Evolutionary conservation across 2,797 vertebrate genomes (phyloP).

Genomic region (Argya squamiceps): DNA sequence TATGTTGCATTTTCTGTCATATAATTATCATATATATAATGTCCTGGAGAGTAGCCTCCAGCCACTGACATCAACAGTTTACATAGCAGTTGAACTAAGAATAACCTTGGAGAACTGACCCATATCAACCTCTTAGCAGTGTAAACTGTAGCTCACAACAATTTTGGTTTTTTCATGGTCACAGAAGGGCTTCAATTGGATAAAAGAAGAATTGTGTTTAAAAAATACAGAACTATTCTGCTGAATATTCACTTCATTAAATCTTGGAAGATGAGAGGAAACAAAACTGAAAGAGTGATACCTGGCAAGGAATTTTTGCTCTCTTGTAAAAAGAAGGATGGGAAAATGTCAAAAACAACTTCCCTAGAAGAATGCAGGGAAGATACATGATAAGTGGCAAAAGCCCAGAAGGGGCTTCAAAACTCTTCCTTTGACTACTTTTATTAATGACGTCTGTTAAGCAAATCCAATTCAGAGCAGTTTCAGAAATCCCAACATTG

Average conservation of each 20-base stretch:
- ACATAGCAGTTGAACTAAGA: conserved; percentile 59
- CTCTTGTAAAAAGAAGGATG: background rate
- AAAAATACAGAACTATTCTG: background rate
- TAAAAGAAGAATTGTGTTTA: background rate
- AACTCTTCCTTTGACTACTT: background rate
- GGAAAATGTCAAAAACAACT: background rate
- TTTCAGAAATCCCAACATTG: background rate
- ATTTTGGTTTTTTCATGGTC: conserved; percentile 16
- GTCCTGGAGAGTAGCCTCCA: conserved; percentile 21
- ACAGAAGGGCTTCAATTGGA: background rate
- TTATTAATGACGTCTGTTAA: background rate
- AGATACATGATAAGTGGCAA: background rate
- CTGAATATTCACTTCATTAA: conserved; percentile 21
- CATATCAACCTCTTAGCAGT: conserved; percentile 17
- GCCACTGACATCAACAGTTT: conserved; percentile 57
- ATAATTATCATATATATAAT: conserved; percentile 48
- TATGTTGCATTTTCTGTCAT: conserved; percentile 43
- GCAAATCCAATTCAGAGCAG: background rate
- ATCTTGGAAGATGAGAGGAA: background rate
- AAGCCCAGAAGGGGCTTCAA: background rate
- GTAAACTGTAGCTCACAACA: conserved; percentile 49
- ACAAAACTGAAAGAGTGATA: background rate
- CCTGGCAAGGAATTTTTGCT: background rate
- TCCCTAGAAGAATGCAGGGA: background rate
- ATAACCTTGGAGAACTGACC: conserved; percentile 56